These are phyloP conservation scores for Nansenia antarctica DNA, from an alignment of 2,113 vertebrate genomes.

Conservation along the genomic window DNA sequence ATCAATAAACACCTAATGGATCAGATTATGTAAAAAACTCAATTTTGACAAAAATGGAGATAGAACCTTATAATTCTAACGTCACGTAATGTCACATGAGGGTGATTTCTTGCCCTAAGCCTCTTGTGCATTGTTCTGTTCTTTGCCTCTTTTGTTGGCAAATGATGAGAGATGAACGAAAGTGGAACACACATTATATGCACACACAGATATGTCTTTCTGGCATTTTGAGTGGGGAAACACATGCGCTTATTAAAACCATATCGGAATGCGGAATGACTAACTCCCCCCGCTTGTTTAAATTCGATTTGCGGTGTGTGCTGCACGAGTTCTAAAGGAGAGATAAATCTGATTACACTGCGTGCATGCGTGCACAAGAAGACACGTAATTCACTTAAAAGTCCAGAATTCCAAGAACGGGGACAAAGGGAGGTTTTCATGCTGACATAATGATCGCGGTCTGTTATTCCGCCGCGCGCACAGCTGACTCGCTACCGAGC, in stretches of 20 bases:
- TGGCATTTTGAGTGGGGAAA: background rate
- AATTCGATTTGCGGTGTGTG: constrained; percentile 37
- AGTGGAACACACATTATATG: too few relatives aligned
- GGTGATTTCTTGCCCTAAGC: too few relatives aligned
- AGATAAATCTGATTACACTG: constrained; percentile 45
- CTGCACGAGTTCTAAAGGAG: background rate
- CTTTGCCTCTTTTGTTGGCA: too few relatives aligned
- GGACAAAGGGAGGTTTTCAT: constrained; percentile 72
- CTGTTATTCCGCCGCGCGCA: constrained; percentile 16
- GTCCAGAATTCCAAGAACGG: constrained; percentile 43
- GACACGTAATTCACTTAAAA: constrained; percentile 70
- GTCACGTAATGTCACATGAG: too few relatives aligned
- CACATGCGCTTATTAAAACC: constrained; percentile 14
- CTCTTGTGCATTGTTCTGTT: too few relatives aligned
- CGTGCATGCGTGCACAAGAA: constrained; percentile 25
- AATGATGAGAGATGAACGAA: too few relatives aligned
- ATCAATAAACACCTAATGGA: too few relatives aligned
- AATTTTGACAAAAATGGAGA: too few relatives aligned
- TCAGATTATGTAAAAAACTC: too few relatives aligned
- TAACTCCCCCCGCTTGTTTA: constrained; percentile 30
- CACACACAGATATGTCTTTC: background rate
- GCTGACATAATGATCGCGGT: constrained; percentile 44
- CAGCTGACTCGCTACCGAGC: constrained; percentile 28
- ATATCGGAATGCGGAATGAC: constrained; percentile 52
- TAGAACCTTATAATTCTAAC: too few relatives aligned